phyloP scores from a whole-genome alignment of 2,797 vertebrate species.

The Ibycter americanus region DNA sequence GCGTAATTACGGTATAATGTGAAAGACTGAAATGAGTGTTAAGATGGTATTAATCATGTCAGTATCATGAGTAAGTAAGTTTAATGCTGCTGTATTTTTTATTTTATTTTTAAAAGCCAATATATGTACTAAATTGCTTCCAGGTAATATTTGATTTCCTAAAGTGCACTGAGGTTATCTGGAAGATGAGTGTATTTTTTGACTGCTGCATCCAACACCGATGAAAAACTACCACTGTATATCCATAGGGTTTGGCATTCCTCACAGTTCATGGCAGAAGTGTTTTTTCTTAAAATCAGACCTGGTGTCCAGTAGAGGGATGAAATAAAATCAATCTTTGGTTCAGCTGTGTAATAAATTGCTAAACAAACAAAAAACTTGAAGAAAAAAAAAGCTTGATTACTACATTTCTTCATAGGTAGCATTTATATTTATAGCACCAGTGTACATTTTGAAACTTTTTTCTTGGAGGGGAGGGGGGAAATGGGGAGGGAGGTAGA shows the following conservation, averaged over 20 bases:
- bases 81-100: conserved; percentile 83
- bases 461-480: conserved; percentile 28
- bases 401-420: conserved; percentile 75
- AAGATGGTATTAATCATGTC: conserved; percentile 78
- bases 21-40: conserved; percentile 76
- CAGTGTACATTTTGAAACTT: conserved; percentile 75
- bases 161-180: conserved; percentile 85
- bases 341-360: conserved; percentile 63
- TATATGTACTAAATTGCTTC: conserved; percentile 86
- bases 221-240: conserved; percentile 63
- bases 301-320: conserved; percentile 47
- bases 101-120: conserved; percentile 79
- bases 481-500: conserved; percentile 64
- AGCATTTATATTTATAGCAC: conserved; percentile 81
- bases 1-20: conserved; percentile 79
- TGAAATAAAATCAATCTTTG: conserved; percentile 42
- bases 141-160: conserved; percentile 82
- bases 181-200: conserved; percentile 73
- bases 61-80: conserved; percentile 76
- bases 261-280: conserved; percentile 62
- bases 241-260: conserved; percentile 59
- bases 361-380: conserved; percentile 75
- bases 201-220: conserved; percentile 71
- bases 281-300: conserved; percentile 2
- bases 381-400: conserved; percentile 71